A percentile compares a stretch with the other conserved stretches of the same genome.
Conservation (phyloP, 2,113 vertebrate genomes). For the Monopterus albus region DNA sequence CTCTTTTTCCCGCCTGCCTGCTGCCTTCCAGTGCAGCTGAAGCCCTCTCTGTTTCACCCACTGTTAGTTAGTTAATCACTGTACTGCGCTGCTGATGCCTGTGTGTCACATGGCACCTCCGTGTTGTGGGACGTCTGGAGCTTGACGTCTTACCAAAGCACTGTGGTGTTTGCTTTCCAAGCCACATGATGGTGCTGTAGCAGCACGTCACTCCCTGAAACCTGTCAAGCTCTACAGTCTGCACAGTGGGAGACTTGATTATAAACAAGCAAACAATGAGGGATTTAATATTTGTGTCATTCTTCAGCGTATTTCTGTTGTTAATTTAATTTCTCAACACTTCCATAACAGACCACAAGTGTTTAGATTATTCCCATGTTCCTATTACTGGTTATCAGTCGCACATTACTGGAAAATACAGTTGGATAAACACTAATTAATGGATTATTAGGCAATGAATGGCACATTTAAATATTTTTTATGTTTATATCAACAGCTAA, state of each 20-base stretch:
- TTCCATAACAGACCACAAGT: slow-evolving; percentile 14
- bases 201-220: slow-evolving; percentile 60
- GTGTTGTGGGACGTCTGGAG: slow-evolving; percentile 10
- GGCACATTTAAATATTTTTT: slow-evolving; percentile 12
- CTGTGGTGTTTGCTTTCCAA: slow-evolving; percentile 26
- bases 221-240: slow-evolving; percentile 9
- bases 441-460: slow-evolving; percentile 25
- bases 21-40: slow-evolving; percentile 54
- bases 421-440: slow-evolving; percentile 11
- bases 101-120: slow-evolving; percentile 30
- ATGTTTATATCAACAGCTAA: slow-evolving; percentile 25
- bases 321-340: slow-evolving; percentile 13
- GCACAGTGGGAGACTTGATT: slow-evolving; percentile 3
- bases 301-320: slow-evolving; percentile 21
- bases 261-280: slow-evolving; percentile 34
- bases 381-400: slow-evolving; percentile 6
- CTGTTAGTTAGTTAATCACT: slow-evolving; percentile 47
- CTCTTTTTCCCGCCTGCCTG: slow-evolving; percentile 41
- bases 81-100: slow-evolving; percentile 26
- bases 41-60: slow-evolving; percentile 45
- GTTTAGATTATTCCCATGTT: slow-evolving; percentile 9
- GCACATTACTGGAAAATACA: slow-evolving; percentile 19
- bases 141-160: neutral
- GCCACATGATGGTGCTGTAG: slow-evolving; percentile 82
- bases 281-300: slow-evolving; percentile 18